phyloP scores from a whole-genome alignment of 2,888 invertebrate species.

The Xestia sexstrigata region DNA sequence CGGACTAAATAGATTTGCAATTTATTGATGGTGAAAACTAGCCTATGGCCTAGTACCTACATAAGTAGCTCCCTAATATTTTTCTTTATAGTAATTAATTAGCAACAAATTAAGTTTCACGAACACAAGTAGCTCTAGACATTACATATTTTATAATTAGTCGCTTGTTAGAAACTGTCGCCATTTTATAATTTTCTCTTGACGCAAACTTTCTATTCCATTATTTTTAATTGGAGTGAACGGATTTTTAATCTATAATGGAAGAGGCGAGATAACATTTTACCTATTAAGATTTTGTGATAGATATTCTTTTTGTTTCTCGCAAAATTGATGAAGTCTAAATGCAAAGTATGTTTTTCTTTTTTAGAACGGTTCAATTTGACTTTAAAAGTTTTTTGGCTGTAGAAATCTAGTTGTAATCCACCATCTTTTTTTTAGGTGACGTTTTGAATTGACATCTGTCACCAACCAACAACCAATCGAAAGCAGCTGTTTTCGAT shows the following conservation, averaged over 20 bases:
- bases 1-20: too few species aligned
- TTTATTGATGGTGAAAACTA: too few species aligned
- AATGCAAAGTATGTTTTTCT: conserved; percentile 11
- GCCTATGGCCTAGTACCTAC: too few species aligned
- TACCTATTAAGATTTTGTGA: conserved; percentile 59
- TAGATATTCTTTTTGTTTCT: conserved; percentile 41
- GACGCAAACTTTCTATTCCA: conserved; percentile 63
- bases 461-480: too few species aligned
- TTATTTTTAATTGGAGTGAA: conserved; percentile 66
- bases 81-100: neutral
- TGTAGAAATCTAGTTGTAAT: neutral
- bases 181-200: conserved; percentile 57
- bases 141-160: conserved; percentile 54
- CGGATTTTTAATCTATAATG: conserved; percentile 60
- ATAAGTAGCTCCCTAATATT: neutral
- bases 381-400: conserved; percentile 18
- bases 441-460: neutral
- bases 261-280: conserved; percentile 39
- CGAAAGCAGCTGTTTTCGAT: neutral
- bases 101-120: conserved; percentile 8
- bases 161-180: conserved; percentile 47
- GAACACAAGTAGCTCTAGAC: neutral
- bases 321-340: conserved; percentile 24
- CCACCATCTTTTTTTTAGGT: neutral
- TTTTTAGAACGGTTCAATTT: conserved; percentile 20